Evolutionary conservation across 2,797 vertebrate species (phyloP).

Genomic region (Pteronotus mesoamericanus): DNA sequence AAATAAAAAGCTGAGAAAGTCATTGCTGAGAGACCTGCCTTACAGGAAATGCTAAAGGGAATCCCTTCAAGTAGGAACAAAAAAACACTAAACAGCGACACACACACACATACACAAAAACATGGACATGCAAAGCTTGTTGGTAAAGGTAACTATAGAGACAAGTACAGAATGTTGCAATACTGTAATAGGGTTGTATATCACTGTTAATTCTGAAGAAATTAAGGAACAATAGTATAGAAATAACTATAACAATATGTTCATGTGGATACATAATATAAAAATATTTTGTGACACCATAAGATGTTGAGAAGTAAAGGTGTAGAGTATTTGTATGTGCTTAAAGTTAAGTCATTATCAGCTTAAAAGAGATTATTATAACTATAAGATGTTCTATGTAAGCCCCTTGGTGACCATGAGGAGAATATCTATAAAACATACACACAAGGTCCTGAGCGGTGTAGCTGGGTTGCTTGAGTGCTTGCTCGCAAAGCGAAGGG

Average conservation of each 20-base stretch:
- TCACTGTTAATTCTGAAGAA: neutral
- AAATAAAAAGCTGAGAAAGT: neutral
- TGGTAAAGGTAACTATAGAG: neutral
- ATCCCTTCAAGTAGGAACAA: neutral
- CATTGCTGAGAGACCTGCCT: neutral
- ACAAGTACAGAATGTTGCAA: neutral
- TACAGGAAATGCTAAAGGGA: neutral
- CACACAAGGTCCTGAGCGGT: too few species aligned
- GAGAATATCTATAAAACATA: neutral
- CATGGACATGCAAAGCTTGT: neutral
- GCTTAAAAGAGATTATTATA: neutral
- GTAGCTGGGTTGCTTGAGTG: too few species aligned
- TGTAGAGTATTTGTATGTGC: neutral
- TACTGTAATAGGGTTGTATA: neutral
- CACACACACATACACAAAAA: too few species aligned
- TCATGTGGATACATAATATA: neutral
- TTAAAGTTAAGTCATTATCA: neutral
- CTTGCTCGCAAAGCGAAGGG: too few species aligned
- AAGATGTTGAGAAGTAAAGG: neutral
- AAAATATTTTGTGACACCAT: neutral
- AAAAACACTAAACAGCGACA: neutral
- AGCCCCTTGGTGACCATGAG: neutral
- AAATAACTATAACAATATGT: neutral
- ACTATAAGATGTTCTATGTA: neutral
- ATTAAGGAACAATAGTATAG: neutral